phyloP scores from a whole-genome alignment of 2,797 vertebrate genomes.

The Pristis pectinata region DNA sequence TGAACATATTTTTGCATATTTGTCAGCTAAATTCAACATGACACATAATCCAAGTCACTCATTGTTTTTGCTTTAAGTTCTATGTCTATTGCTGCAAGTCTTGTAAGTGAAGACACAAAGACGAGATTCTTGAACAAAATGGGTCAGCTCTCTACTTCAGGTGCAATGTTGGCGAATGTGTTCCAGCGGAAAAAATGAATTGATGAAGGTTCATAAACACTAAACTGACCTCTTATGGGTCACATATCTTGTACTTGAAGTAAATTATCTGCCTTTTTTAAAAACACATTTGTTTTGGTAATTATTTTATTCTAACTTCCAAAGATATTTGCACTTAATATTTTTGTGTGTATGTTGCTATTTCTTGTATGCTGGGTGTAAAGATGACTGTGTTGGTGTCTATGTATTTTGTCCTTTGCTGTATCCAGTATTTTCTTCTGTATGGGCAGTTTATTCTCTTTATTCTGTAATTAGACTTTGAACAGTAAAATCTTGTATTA shows the following conservation, averaged over 20 bases:
- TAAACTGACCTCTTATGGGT: constrained; percentile 60
- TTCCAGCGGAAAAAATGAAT: constrained; percentile 96
- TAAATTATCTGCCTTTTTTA: constrained; percentile 77
- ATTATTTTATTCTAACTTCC: constrained; percentile 85
- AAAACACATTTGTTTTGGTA: constrained; percentile 58
- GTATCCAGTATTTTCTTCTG: constrained; percentile 66
- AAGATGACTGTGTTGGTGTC: constrained; percentile 46
- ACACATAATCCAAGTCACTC: background rate
- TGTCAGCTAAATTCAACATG: background rate
- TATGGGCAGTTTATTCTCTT: constrained; percentile 60
- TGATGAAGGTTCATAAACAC: constrained; percentile 53
- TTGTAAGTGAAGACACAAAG: constrained; percentile 96
- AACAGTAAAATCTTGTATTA: constrained; percentile 83
- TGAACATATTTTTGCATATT: background rate
- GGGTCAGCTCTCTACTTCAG: constrained; percentile 96
- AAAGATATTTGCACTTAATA: constrained; percentile 98
- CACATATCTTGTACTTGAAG: constrained; percentile 87
- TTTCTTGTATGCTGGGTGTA: constrained; percentile 24
- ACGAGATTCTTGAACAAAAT: constrained; percentile 99
- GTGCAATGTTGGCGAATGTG: constrained; percentile 97
- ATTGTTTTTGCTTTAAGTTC: constrained; percentile 59
- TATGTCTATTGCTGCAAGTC: constrained; percentile 90
- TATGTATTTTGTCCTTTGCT: constrained; percentile 71
- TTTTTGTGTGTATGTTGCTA: constrained; percentile 53
- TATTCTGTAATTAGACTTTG: constrained; percentile 63